A percentile compares a stretch with the other conserved stretches of the same genome.
Evolutionary conservation across 2,113 vertebrate species (phyloP).

Genomic region (Calypte anna): DNA sequence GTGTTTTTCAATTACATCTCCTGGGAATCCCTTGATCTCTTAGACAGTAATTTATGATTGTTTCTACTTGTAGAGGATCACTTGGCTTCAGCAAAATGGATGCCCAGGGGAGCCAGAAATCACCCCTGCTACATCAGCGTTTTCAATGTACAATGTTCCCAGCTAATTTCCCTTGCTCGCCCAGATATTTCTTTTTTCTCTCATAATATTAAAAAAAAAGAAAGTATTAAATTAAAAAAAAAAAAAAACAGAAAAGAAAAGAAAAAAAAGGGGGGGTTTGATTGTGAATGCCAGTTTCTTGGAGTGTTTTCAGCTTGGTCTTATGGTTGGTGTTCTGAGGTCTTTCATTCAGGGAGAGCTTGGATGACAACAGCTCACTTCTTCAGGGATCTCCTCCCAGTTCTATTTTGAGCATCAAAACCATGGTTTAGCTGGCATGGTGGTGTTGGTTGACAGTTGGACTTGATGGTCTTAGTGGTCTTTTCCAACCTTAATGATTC

Average conservation of each 20-base stretch:
- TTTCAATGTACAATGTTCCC: not conserved
- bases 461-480: too few species aligned
- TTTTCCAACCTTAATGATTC: too few species aligned
- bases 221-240: too few species aligned
- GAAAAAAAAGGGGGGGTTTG: not conserved
- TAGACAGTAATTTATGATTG: not conserved
- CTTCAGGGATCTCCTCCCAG: not conserved
- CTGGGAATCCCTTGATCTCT: not conserved
- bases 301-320: accelerated
- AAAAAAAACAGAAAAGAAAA: not conserved
- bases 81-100: not conserved
- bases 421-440: too few species aligned
- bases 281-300: not conserved
- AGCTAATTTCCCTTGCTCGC: not conserved
- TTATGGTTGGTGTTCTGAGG: accelerated
- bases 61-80: not conserved
- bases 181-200: not conserved
- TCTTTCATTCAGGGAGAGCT: not conserved
- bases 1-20: not conserved
- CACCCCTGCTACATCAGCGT: not conserved
- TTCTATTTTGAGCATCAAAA: not conserved
- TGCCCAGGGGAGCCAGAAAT: not conserved
- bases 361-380: not conserved
- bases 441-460: too few species aligned
- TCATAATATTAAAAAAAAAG: not conserved